These are phyloP conservation scores for Phymatocera aterrima DNA, from an alignment of 2,888 invertebrate species.

Conservation along the genomic window DNA sequence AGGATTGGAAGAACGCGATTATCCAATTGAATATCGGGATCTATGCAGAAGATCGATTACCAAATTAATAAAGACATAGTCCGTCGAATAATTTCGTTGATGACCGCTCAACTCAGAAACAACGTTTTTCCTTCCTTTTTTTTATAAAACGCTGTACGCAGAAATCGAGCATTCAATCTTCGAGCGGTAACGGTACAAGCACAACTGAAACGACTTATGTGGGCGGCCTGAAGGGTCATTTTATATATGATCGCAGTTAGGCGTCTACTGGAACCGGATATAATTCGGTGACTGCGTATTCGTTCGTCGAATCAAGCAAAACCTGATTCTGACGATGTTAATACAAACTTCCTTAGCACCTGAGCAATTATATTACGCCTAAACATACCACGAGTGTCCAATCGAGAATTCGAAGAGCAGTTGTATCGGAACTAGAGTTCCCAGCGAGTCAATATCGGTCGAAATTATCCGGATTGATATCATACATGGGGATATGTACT, in stretches of 20 bases:
- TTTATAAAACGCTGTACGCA: neutral
- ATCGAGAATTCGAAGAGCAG: neutral
- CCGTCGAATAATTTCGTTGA: too few relatives aligned
- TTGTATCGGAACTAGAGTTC: neutral
- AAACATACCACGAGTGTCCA: too few relatives aligned
- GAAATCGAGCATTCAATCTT: neutral
- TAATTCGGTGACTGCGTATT: neutral
- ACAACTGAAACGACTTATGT: neutral
- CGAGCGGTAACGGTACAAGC: neutral
- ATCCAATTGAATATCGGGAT: slow-evolving; percentile 76
- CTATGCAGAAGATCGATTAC: slow-evolving; percentile 54
- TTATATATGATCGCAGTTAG: neutral
- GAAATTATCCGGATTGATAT: neutral
- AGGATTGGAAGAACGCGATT: slow-evolving; percentile 78
- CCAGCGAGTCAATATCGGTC: neutral
- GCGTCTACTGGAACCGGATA: neutral
- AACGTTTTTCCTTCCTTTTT: neutral
- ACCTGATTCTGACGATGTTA: neutral
- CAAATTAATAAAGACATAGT: neutral
- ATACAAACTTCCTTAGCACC: neutral
- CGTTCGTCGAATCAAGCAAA: neutral
- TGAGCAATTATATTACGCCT: neutral
- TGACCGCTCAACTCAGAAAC: neutral
- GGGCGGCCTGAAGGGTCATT: neutral
- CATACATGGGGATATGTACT: neutral